These are phyloP conservation scores for Catharus fuscescens DNA, from an alignment of 2,113 vertebrate species.

Conservation along the genomic window DNA sequence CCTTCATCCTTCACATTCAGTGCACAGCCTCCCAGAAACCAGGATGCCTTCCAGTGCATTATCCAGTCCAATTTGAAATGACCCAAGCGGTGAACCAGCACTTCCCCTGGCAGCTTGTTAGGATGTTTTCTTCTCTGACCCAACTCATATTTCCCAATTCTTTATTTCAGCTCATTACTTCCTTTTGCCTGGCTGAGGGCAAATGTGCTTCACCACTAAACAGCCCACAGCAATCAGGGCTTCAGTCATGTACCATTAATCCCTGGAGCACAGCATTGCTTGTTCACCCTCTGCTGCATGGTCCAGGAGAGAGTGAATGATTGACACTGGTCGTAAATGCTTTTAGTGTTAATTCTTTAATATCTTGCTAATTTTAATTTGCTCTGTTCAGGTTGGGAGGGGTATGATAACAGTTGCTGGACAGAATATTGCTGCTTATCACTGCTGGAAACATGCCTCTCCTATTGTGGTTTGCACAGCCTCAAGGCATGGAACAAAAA, in stretches of 20 bases:
- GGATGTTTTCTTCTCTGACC: conserved; percentile 27
- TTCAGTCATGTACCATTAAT: conserved; percentile 62
- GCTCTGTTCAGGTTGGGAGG: neutral
- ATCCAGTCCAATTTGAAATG: conserved; percentile 29
- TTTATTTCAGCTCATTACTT: conserved; percentile 46
- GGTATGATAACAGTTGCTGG: conserved; percentile 10
- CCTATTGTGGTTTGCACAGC: neutral
- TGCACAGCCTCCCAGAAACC: neutral
- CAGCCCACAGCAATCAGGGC: conserved; percentile 10
- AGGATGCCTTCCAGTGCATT: conserved; percentile 35
- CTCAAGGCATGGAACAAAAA: conserved; percentile 56
- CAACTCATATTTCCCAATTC: conserved; percentile 22
- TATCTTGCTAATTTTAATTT: conserved; percentile 55
- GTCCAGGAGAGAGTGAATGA: conserved; percentile 47
- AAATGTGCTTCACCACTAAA: conserved; percentile 27
- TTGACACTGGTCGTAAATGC: conserved; percentile 48
- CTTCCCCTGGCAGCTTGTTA: conserved; percentile 46
- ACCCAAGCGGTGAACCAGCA: conserved; percentile 5
- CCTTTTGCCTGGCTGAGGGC: conserved; percentile 2
- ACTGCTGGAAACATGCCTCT: conserved; percentile 38
- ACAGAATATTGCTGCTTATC: conserved; percentile 31
- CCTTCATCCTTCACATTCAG: neutral
- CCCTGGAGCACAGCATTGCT: conserved; percentile 5
- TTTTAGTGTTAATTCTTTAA: conserved; percentile 57
- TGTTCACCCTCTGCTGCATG: conserved; percentile 28